Evolutionary conservation across 53 echinoderm and acorn worm genomes (phyloP).

Genomic region (Astropecten irregularis): DNA sequence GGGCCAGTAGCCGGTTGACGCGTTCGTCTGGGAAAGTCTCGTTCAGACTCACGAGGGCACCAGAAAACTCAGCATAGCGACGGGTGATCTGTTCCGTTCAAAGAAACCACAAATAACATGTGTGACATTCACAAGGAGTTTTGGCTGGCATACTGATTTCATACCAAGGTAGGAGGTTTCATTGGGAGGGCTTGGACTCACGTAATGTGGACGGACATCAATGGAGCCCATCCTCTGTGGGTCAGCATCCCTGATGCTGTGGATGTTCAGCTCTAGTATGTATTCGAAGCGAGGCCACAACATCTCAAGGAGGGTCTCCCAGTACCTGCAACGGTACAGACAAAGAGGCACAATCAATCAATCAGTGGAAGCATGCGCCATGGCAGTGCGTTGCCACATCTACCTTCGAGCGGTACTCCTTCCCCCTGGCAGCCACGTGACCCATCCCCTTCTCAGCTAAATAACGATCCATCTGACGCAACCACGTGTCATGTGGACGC

Average conservation of each 20-base stretch:
- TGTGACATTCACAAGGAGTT: too few relatives aligned
- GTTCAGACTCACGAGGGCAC: constrained; percentile 92
- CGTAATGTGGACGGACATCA: constrained; percentile 95
- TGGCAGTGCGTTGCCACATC: too few relatives aligned
- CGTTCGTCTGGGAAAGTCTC: constrained; percentile 95
- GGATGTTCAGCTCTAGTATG: constrained; percentile 91
- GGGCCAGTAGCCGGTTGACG: constrained; percentile 77
- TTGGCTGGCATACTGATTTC: too few relatives aligned
- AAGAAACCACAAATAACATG: too few relatives aligned
- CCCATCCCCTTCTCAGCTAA: too few relatives aligned
- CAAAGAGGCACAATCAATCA: neutral
- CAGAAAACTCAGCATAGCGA: constrained; percentile 95
- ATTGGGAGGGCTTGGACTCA: too few relatives aligned
- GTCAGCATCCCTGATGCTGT: constrained; percentile 88
- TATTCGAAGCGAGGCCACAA: constrained; percentile 90
- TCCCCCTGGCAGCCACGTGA: too few relatives aligned
- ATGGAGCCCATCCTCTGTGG: constrained; percentile 91
- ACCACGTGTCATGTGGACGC: too few relatives aligned
- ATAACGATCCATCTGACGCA: too few relatives aligned
- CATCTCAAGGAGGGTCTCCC: constrained; percentile 97
- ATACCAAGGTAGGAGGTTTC: too few relatives aligned
- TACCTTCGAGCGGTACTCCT: too few relatives aligned
- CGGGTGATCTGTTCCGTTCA: constrained; percentile 84
- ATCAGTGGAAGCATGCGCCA: too few relatives aligned
- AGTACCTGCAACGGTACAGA: constrained; percentile 62